Percentiles rank a stretch among this genome's conserved stretches.
phyloP scores from a whole-genome alignment of 92 coral and sea anemone genomes.

The Plumapathes pennacea region DNA sequence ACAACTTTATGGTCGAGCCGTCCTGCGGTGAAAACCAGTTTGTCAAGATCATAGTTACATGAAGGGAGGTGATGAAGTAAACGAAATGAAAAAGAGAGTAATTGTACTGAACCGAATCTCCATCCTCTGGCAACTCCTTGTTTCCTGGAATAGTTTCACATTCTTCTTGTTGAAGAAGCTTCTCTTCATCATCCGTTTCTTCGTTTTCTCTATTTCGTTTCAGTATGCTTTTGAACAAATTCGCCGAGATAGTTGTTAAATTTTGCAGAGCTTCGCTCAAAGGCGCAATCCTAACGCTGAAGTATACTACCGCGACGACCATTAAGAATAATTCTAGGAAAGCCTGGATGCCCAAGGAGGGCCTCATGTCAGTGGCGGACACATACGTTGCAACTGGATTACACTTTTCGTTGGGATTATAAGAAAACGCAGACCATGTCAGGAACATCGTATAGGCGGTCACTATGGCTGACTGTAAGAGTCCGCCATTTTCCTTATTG shows the following conservation, averaged over 20 bases:
- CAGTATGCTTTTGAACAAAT: constrained; percentile 46
- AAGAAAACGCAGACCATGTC: constrained; percentile 89
- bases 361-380: constrained; percentile 94
- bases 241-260: constrained; percentile 39
- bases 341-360: constrained; percentile 85
- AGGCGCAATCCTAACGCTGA: constrained; percentile 64
- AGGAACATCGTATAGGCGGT: constrained; percentile 72
- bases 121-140: constrained; percentile 21
- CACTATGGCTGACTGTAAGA: constrained; percentile 76
- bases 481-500: constrained; percentile 75
- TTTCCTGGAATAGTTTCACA: not conserved
- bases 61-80: constrained; percentile 79
- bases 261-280: constrained; percentile 48
- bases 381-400: constrained; percentile 91
- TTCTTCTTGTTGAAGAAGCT: not conserved
- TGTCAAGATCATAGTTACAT: constrained; percentile 86
- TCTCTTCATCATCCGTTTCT: constrained; percentile 11
- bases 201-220: constrained; percentile 34
- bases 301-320: constrained; percentile 62
- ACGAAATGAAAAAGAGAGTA: constrained; percentile 86
- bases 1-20: constrained; percentile 79
- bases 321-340: constrained; percentile 69
- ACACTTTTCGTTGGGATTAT: constrained; percentile 93
- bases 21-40: constrained; percentile 94
- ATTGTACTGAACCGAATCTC: constrained; percentile 66